phyloP scores from a whole-genome alignment of 2,113 vertebrate species.

The Crotalus viridis region DNA sequence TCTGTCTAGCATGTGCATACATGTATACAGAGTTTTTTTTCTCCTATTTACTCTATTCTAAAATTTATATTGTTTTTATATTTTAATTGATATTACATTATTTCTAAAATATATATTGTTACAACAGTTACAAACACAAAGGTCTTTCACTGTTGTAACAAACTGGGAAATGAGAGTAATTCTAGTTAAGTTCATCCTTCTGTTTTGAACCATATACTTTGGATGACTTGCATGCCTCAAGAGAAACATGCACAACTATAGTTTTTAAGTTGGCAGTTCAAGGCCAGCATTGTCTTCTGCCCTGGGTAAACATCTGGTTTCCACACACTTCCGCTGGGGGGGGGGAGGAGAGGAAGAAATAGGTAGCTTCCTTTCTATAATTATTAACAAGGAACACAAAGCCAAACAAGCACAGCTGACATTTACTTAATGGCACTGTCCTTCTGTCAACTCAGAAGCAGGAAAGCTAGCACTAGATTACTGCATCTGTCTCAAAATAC shows the following conservation, averaged over 20 bases:
- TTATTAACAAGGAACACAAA: slow-evolving; percentile 17
- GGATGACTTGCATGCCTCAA: not conserved
- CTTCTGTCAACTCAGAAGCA: not conserved
- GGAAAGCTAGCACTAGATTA: not conserved
- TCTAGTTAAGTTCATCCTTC: not conserved
- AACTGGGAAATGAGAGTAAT: not conserved
- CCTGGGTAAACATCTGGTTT: slow-evolving; percentile 51
- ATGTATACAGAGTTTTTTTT: not conserved
- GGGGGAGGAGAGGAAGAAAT: slow-evolving; percentile 19
- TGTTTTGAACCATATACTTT: accelerated
- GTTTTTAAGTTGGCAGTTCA: slow-evolving; percentile 36
- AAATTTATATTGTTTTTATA: not conserved
- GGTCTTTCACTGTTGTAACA: not conserved
- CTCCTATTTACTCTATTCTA: not conserved
- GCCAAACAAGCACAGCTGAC: slow-evolving; percentile 1
- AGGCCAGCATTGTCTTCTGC: slow-evolving; percentile 40
- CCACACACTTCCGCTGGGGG: slow-evolving; percentile 13
- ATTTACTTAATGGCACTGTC: not conserved
- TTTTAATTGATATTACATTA: not conserved
- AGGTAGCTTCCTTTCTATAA: slow-evolving; percentile 44
- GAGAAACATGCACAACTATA: not conserved
- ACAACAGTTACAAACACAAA: too few species aligned
- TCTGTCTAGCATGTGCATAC: not conserved
- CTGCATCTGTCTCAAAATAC: not conserved
- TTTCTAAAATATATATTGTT: not conserved